Evolutionary conservation across 2,888 invertebrate species (phyloP).

Genomic region (Phania funesta): DNA sequence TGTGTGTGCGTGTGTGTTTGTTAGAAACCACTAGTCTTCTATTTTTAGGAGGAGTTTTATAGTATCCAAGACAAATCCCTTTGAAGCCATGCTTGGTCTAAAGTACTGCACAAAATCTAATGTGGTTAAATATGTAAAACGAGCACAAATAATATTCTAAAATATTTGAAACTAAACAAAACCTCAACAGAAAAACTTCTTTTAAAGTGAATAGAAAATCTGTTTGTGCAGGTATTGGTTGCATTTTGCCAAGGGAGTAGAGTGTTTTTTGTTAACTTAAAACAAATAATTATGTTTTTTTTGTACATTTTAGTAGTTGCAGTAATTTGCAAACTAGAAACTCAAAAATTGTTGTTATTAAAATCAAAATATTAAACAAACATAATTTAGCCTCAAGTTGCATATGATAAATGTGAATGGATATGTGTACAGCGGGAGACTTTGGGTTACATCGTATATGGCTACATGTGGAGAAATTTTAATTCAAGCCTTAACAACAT

Average conservation of each 20-base stretch:
- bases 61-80: slow-evolving; percentile 63
- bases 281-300: slow-evolving; percentile 50
- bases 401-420: background rate
- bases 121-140: slow-evolving; percentile 38
- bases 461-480: too few species aligned
- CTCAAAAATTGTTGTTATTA: slow-evolving; percentile 47
- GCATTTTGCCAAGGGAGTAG: background rate
- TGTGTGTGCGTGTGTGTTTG: background rate
- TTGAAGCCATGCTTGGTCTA: slow-evolving; percentile 56
- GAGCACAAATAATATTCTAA: slow-evolving; percentile 45
- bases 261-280: slow-evolving; percentile 38
- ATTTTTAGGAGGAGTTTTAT: slow-evolving; percentile 23
- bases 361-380: slow-evolving; percentile 52
- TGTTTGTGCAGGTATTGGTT: slow-evolving; percentile 24
- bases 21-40: slow-evolving; percentile 25
- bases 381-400: slow-evolving; percentile 36
- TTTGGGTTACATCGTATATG: background rate
- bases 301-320: slow-evolving; percentile 1
- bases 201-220: slow-evolving; percentile 18
- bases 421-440: background rate
- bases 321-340: background rate
- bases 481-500: too few species aligned
- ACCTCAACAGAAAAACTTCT: slow-evolving; percentile 44
- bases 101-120: slow-evolving; percentile 36
- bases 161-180: slow-evolving; percentile 56